Evolutionary conservation across 1,140 invertebrate species (phyloP).

Genomic region (Tetranychus cinnabarinus): DNA sequence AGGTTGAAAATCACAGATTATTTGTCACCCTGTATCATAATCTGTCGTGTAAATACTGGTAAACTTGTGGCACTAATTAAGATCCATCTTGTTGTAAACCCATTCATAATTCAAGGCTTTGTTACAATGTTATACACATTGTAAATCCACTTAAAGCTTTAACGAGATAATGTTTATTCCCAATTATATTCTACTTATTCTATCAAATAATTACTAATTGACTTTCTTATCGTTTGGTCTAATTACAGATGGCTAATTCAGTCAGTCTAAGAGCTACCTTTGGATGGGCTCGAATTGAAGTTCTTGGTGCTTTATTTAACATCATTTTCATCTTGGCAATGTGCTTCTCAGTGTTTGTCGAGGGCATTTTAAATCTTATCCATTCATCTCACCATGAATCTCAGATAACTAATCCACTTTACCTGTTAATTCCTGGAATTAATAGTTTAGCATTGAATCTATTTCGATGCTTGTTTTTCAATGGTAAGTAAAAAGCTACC

Average conservation of each 20-base stretch:
- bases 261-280: conserved; percentile 49
- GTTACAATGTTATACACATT: background rate
- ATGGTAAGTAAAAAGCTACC: conserved; percentile 24
- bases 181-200: too few relatives aligned
- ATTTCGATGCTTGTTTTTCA: conserved; percentile 44
- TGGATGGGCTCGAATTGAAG: conserved; percentile 67
- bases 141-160: background rate
- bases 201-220: background rate
- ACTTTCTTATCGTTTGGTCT: background rate
- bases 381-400: conserved; percentile 15
- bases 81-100: too few relatives aligned
- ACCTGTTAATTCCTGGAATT: conserved; percentile 39
- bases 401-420: conserved; percentile 46
- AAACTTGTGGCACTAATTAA: too few relatives aligned
- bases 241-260: conserved; percentile 66
- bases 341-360: conserved; percentile 52
- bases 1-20: too few relatives aligned
- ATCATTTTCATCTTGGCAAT: conserved; percentile 57
- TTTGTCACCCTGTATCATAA: too few relatives aligned
- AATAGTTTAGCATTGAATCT: conserved; percentile 39
- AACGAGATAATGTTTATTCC: too few relatives aligned
- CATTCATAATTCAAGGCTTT: background rate
- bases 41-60: too few relatives aligned
- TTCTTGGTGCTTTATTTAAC: conserved; percentile 51
- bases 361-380: conserved; percentile 42